Evolutionary conservation across 2,113 vertebrate genomes (phyloP).

Genomic region (Elanus axillaris): DNA sequence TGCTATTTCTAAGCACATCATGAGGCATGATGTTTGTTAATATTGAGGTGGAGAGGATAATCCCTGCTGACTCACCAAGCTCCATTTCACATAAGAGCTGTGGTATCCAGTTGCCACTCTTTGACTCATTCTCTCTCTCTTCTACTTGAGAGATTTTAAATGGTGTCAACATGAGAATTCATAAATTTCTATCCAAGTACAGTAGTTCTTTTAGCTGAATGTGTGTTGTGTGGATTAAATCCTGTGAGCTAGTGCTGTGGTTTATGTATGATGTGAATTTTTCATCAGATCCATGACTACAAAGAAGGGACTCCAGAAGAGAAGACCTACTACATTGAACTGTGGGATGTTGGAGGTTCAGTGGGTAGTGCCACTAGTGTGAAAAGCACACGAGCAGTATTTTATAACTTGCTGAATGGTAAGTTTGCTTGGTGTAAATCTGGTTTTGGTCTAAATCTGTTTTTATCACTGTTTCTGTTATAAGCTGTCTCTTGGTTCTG

Average conservation of each 20-base stretch:
- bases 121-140: neutral
- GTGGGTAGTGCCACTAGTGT: constrained; percentile 91
- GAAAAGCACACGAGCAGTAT: constrained; percentile 96
- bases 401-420: constrained; percentile 97
- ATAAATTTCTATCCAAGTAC: neutral
- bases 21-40: neutral
- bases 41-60: neutral
- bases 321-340: constrained; percentile 94
- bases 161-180: neutral
- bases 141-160: neutral
- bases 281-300: constrained; percentile 91
- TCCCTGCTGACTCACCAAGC: neutral
- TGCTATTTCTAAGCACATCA: neutral
- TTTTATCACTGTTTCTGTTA: neutral
- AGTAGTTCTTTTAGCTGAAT: neutral
- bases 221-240: neutral
- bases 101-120: neutral
- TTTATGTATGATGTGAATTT: neutral
- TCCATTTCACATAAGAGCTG: neutral
- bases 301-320: constrained; percentile 97
- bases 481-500: neutral
- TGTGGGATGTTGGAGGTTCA: constrained; percentile 97
- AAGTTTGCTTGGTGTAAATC: neutral
- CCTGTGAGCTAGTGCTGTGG: neutral
- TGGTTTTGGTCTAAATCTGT: neutral